Evolutionary conservation across 2,113 vertebrate species (phyloP), one percentile per base, ranked within the genome.

Genomic region (Scomber scombrus): DNA sequence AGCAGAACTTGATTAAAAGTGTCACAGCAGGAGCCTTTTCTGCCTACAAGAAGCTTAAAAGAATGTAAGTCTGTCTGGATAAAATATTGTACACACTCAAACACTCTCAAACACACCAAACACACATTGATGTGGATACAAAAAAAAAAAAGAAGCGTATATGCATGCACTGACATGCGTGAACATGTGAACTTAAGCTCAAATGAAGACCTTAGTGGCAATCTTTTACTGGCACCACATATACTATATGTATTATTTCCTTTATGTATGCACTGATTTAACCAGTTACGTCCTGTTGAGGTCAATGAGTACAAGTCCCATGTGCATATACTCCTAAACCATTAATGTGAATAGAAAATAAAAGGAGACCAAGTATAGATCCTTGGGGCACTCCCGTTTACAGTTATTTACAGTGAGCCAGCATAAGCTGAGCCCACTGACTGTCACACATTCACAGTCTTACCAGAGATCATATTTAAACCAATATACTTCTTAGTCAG

Each of bases 41-140:
- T 31, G 93, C 96, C 43, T 99, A 99, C 92, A 99, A 99, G 95
- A 99, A 99, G 82, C 96, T 99, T 70, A 99, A 99, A 91, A 96
- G 98, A 90, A 97, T 99, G 98, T 99, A 94, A 99, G 98, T 96
- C 70, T 19, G 16, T 19, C 31, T 73, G 26, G 14, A 71, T 40
- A 5, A 29, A 72, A n/a, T 18, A 54, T 16, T 18, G 15, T 16
- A 77, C 40, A 62, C 71, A 71, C 52, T 40, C 34, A 40, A 40
- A 23, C 26, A 57, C 40, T 40, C 34, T 40, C 34, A 40, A 8
- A 70, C 45, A 70, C 23, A 52, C 56, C 56, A 68, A 47, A 19
- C 50, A 65, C 16, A 78, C 9, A 49, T 12, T 7, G 0, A 18
- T 23, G 7, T 40, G 34, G 34, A 9, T 4, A 29, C 43, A 18